Base-by-base conservation (phyloP, 2,113 vertebrate genomes). In the Tetrax tetrax region DNA sequence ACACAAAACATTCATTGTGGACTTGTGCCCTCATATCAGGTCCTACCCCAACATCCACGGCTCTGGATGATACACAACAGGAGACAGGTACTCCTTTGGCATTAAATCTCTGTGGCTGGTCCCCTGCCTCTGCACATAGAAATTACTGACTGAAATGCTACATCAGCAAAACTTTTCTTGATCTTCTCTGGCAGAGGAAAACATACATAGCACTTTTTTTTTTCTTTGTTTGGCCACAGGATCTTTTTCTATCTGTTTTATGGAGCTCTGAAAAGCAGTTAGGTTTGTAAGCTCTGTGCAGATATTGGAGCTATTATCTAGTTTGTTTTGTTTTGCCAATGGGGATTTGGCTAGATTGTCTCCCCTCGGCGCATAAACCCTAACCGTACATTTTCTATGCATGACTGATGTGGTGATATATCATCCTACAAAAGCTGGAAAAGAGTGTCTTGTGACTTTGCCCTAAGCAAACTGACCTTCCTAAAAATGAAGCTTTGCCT, bases 381-480 rank as follows among this genome's bases (percentile, higher is more conserved):
- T 94, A 90, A 85, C 33, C 38, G 38, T 92, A 66, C 1, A 0
- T 56, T 82, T 59, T 88, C 93, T 92, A 65, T 91, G 68, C 69
- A 53, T 84, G 87, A 87, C 82, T 51, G 87, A 92, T 77, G 45
- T 22, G 28, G 50, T 89, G 87, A 92, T 94, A 78, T 27, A 93
- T 93, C 43, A 80, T 93, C 47, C 72, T 69, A 38, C 63, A 76
- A 74, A 89, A 89, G 53, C 85, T 84, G 76, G 77, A 88, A 80
- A 92, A 94, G 74, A 37, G 14, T 94, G 82, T 79, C 82, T 95
- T 79, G 43, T 88, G 93, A 96, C 85, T 97, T 97, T 97, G 87
- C 81, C 79, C 53, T 87, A 54, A 96, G 96, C 78, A 87, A 92
- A 87, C 64, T 91, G 93, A 96, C 94, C 79, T 97, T 97, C 89